Conservation (phyloP, 2,888 invertebrate species). For the Zaprionus bogoriensis region DNA sequence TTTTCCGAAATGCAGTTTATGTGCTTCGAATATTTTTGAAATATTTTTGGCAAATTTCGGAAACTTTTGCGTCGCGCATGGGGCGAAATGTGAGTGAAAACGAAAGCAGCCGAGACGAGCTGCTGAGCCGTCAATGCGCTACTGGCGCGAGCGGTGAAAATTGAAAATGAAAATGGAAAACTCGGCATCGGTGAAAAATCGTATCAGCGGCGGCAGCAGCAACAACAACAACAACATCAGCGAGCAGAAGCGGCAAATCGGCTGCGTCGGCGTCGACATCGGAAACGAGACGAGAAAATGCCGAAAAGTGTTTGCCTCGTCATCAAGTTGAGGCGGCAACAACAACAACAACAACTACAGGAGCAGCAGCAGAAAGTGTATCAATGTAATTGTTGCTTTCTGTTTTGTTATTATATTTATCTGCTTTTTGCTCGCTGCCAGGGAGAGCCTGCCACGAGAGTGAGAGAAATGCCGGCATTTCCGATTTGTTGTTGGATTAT, state of each 20-base stretch:
- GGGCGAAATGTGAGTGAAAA: conserved; percentile 32
- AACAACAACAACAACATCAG: conserved; percentile 10
- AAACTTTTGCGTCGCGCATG: conserved; percentile 29
- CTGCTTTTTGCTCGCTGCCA: conserved; percentile 7
- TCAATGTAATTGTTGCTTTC: conserved; percentile 43
- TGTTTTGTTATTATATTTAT: conserved; percentile 37
- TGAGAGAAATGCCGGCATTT: conserved; percentile 45
- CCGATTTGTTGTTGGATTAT: conserved; percentile 42
- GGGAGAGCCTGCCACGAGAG: conserved; percentile 29
- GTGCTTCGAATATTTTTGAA: too few relatives aligned
- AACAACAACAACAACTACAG: not conserved
- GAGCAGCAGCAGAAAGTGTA: conserved; percentile 22
- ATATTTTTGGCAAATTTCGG: not conserved
- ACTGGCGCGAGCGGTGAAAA: conserved; percentile 80
- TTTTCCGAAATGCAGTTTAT: too few relatives aligned
- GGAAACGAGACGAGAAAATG: conserved; percentile 51
- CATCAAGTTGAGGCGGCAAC: conserved; percentile 22
- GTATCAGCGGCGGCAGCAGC: conserved; percentile 36
- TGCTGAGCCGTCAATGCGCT: conserved; percentile 80
- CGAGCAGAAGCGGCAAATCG: conserved; percentile 57
- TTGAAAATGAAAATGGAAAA: conserved; percentile 78
- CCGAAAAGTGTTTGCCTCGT: conserved; percentile 63
- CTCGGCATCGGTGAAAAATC: conserved; percentile 66
- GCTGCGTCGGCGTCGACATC: conserved; percentile 65
- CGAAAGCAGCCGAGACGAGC: conserved; percentile 79